Evolutionary conservation across 2,888 invertebrate species (phyloP), one percentile per base, ranked within the genome.

Genomic region (Lithophane socia): DNA sequence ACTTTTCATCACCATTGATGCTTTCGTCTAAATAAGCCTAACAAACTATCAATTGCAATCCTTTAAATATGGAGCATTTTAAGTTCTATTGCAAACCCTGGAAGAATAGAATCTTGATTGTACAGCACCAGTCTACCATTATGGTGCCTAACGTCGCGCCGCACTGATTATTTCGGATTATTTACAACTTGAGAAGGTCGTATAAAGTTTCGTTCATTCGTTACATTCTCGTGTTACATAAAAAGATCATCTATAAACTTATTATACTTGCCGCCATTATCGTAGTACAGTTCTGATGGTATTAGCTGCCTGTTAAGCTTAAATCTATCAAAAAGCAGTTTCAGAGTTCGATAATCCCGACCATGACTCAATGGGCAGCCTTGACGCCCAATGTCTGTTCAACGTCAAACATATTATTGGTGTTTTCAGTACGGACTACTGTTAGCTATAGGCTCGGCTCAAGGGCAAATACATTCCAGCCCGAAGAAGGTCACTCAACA

Each of bases 371-470:
- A 82, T 85, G 18, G 61, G 56, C 52, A 73, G 58, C 79, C 86
- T 66, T 83, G 79, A 75, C 44, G 79, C 47, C 54, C 72, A 60
- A 52, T 83, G 69, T 83, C 84, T 84, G 84, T 63, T 86, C 49
- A 83, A 79, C 69, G 60, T 86, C 75, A 79, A 61, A 72, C 68
- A 60, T 56, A 77, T 74, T 84, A 74, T 60, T 86, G 69, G 79
- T 79, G 86, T 84, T 86, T 83, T 85, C 74, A 85, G 71, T 77
- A 47, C 66, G 60, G 69, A 12, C 37, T 66, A 73, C 73, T 63
- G 79, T 72, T 66, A 49, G 64, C 70, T 54, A 54, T 82, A 75
- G 83, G 83, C 79, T 83, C 52, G 83, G 83, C 83, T 63, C 86
- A 86, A 83, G 86, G 83, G 44, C 86, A 69, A 37, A 49, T 24